Evolutionary conservation across 1,140 invertebrate species (phyloP).

Genomic region (Cotesia chilonis): DNA sequence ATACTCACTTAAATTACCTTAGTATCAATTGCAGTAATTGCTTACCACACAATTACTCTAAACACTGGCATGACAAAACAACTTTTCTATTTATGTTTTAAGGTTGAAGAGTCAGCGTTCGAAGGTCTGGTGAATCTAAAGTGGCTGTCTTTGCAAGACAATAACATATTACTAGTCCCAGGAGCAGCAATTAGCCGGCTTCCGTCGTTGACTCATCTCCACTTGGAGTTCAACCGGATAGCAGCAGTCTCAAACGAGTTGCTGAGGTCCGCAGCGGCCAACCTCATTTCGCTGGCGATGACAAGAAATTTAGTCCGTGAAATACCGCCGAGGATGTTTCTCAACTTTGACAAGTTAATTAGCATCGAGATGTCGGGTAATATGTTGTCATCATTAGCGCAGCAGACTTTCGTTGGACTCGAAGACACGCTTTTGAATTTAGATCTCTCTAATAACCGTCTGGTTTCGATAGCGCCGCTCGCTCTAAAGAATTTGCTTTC

Average conservation of each 20-base stretch:
- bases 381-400: constrained; percentile 74
- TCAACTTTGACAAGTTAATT: constrained; percentile 78
- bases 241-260: constrained; percentile 84
- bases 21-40: neutral
- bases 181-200: constrained; percentile 79
- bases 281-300: constrained; percentile 73
- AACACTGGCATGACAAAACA: neutral
- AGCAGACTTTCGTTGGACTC: constrained; percentile 78
- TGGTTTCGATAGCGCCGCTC: constrained; percentile 74
- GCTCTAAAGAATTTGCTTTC: constrained; percentile 72
- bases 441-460: constrained; percentile 79
- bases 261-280: constrained; percentile 69
- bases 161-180: constrained; percentile 86
- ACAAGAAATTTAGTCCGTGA: constrained; percentile 88
- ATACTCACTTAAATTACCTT: neutral
- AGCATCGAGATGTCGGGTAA: constrained; percentile 83
- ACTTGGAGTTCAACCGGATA: constrained; percentile 87
- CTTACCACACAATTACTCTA: neutral
- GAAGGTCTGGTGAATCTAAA: constrained; percentile 81
- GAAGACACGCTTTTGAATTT: constrained; percentile 77
- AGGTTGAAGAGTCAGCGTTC: constrained; percentile 88
- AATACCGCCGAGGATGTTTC: constrained; percentile 80
- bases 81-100: constrained; percentile 48
- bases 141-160: constrained; percentile 84
- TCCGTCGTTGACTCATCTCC: constrained; percentile 76